Base-by-base conservation (phyloP, 1,140 invertebrate genomes). In the Eulimnadia texana region DNA sequence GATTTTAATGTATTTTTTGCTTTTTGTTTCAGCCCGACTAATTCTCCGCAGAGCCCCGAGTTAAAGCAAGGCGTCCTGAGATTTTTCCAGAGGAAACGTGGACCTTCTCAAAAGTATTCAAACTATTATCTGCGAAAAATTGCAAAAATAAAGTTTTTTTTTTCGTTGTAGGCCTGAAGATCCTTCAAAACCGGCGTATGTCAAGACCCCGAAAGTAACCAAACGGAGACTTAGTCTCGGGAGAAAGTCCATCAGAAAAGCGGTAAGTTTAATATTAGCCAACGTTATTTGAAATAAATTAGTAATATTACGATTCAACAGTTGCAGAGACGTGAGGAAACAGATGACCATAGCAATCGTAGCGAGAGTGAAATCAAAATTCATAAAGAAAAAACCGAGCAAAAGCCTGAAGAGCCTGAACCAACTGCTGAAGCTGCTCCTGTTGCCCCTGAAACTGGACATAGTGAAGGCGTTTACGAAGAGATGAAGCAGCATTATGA, bases 151-250 rank as follows among this genome's bases (percentile, higher is more conserved):
- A n/a, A 42, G 33, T 42, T 42, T 42, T 42, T 42, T 42, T 42
- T 16, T 16, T 42, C 6, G 33, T 42, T 16, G 33, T 16, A 42
- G 33, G 16, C 33, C 33, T 42, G 33, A 42, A 16, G 6, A 9
- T 9, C 33, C 16, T 42, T 42, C 16, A 16, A 42, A 27, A 56
- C 13, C 55, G 24, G 13, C 10, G 27, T 29, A 57, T 33, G 28
- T 42, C 1, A 61, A 61, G 53, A 61, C 60, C 1, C 60, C 60
- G 13, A 61, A 61, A 23, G 29, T 61, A 9, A 52, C 51, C 13
- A 61, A 61, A 22, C 49, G 60, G 13, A 50, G 60, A 20, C 20
- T 61, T 20, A 61, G 60, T 54, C 29, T 61, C 25, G 51, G 60
- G 3, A 52, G 50, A n/a, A 52, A 54, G 33, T 52, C 24, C 20